Evolutionary conservation across 2,113 vertebrate species (phyloP).

Genomic region (Spea multiplicata): DNA sequence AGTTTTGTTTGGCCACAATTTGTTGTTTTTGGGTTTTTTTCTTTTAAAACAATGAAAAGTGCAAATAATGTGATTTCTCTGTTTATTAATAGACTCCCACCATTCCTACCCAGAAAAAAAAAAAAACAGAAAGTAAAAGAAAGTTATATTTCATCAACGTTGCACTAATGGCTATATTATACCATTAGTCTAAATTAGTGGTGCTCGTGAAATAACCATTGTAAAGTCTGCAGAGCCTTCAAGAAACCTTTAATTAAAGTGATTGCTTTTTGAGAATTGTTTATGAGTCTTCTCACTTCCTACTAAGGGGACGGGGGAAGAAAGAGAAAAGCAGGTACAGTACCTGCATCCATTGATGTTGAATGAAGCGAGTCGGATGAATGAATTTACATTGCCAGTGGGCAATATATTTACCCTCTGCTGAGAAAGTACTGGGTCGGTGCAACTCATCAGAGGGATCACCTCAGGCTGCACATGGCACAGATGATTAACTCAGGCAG

Average conservation of each 20-base stretch:
- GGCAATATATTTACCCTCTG: constrained; percentile 46
- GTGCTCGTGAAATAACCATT: constrained; percentile 60
- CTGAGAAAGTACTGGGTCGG: constrained; percentile 31
- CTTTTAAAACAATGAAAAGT: too few species aligned
- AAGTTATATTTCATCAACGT: constrained; percentile 38
- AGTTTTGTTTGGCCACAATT: too few species aligned
- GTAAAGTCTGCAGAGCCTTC: constrained; percentile 60
- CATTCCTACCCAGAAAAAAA: background rate
- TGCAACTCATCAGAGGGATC: constrained; percentile 46
- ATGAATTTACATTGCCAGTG: constrained; percentile 49
- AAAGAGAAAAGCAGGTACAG: constrained; percentile 37
- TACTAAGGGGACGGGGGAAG: constrained; percentile 60
- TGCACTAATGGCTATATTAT: constrained; percentile 59
- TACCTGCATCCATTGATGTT: constrained; percentile 41
- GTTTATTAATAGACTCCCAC: constrained; percentile 15
- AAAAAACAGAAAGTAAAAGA: constrained; percentile 36
- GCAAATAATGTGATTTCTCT: too few species aligned
- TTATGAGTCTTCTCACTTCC: constrained; percentile 54
- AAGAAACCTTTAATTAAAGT: constrained; percentile 58
- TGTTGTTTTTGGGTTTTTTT: background rate
- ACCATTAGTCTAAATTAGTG: constrained; percentile 67
- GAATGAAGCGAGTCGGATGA: constrained; percentile 48
- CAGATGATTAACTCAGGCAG: constrained; percentile 11
- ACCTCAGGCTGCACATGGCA: background rate
- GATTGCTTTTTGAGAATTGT: constrained; percentile 43